Conservation (phyloP, 2,888 invertebrate genomes). For the Ceraclea dissimilis region DNA sequence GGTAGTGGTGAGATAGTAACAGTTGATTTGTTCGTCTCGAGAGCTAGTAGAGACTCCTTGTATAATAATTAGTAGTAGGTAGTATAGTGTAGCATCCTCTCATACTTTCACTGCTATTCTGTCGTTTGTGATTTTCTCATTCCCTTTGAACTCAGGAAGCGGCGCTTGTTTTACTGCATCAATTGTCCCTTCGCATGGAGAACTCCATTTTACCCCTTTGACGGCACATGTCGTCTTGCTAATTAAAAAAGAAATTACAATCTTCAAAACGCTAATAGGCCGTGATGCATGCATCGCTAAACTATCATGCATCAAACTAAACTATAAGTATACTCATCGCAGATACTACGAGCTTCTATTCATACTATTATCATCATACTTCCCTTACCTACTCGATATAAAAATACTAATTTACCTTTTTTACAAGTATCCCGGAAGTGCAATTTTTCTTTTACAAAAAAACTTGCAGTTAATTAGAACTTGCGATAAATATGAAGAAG, state of each 20-base stretch:
- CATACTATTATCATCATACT: not conserved
- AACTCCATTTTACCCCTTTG: conserved; percentile 18
- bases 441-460: not conserved
- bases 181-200: conserved; percentile 16
- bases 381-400: no score
- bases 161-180: conserved; percentile 16
- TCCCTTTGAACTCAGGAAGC: conserved; percentile 17
- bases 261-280: conserved; percentile 24
- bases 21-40: no score
- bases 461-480: not conserved
- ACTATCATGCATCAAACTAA: not conserved
- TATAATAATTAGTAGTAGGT: not conserved
- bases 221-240: conserved; percentile 23
- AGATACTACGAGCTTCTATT: not conserved
- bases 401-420: not conserved
- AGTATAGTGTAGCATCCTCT: not conserved
- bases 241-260: conserved; percentile 26
- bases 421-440: no score
- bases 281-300: conserved; percentile 8
- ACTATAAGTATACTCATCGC: not conserved
- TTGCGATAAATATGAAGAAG: not conserved
- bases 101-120: conserved; percentile 10
- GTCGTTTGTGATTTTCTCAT: conserved; percentile 14
- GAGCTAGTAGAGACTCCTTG: no score
- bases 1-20: no score